phyloP scores from a whole-genome alignment of 2,888 invertebrate genomes.

The Xanthorhoe spadicearia region DNA sequence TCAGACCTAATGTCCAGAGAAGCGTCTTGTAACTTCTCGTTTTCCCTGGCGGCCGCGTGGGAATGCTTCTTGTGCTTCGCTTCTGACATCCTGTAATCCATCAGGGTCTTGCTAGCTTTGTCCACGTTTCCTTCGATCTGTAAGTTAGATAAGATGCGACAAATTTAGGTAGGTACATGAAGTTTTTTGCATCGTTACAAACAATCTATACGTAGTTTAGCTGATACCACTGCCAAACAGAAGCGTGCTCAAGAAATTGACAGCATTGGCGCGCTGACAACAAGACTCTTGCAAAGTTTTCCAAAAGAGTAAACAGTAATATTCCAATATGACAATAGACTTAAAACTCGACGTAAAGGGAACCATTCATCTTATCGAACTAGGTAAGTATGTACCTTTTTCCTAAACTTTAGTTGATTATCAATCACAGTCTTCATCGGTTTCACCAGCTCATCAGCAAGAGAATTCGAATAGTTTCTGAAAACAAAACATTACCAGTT shows the following conservation, averaged over 20 bases:
- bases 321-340: too few relatives aligned
- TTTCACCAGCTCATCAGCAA: conserved; percentile 95
- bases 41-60: conserved; percentile 93
- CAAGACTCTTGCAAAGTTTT: not conserved
- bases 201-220: too few relatives aligned
- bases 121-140: conserved; percentile 92
- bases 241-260: too few relatives aligned
- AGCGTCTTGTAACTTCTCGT: conserved; percentile 95
- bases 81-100: conserved; percentile 94
- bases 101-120: conserved; percentile 91
- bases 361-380: too few relatives aligned
- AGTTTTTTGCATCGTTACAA: too few relatives aligned
- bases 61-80: conserved; percentile 95
- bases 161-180: not conserved
- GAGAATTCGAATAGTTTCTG: conserved; percentile 90
- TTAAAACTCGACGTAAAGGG: too few relatives aligned
- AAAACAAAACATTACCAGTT: conserved; percentile 45
- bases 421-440: conserved; percentile 91
- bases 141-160: conserved; percentile 26
- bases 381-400: conserved; percentile 82
- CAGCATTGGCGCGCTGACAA: too few relatives aligned
- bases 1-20: conserved; percentile 77
- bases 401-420: conserved; percentile 88
- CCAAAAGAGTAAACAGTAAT: too few relatives aligned
- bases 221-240: too few relatives aligned